phyloP scores from a whole-genome alignment of 2,797 vertebrate species.

The Spinus olivaceus region DNA sequence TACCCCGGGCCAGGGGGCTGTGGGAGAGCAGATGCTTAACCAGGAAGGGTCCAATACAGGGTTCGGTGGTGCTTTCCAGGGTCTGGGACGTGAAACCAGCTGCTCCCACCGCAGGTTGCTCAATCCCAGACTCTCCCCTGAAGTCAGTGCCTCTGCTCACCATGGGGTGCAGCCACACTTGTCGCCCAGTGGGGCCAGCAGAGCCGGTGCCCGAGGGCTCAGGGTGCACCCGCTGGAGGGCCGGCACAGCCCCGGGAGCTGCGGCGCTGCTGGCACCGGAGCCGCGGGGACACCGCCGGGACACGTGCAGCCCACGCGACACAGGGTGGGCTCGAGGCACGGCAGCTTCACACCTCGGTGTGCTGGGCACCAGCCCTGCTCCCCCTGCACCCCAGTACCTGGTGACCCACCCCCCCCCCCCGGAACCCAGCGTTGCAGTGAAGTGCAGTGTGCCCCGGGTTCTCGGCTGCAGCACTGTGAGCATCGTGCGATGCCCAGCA shows the following conservation, averaged over 20 bases:
- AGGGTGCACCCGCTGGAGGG: background rate
- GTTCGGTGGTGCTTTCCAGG: accelerated
- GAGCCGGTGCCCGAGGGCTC: accelerated
- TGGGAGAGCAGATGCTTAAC: background rate
- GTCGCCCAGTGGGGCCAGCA: accelerated
- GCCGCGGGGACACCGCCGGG: background rate
- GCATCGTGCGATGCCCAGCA: background rate
- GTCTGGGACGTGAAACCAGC: accelerated
- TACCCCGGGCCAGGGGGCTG: background rate
- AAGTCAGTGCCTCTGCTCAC: accelerated
- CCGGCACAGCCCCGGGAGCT: background rate
- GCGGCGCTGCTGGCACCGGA: accelerated
- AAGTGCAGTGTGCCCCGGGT: accelerated
- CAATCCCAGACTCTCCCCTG: accelerated
- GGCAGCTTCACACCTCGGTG: background rate
- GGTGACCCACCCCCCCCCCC: background rate
- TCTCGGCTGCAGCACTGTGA: accelerated
- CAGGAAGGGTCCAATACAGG: accelerated
- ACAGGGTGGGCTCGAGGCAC: background rate
- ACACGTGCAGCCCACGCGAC: background rate
- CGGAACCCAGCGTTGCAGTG: accelerated
- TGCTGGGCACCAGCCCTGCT: background rate
- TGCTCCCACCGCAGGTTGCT: background rate
- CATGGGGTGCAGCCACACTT: accelerated
- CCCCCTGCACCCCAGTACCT: accelerated